Base-by-base conservation (phyloP, 2,888 invertebrate species). In the Phengaris arion region DNA sequence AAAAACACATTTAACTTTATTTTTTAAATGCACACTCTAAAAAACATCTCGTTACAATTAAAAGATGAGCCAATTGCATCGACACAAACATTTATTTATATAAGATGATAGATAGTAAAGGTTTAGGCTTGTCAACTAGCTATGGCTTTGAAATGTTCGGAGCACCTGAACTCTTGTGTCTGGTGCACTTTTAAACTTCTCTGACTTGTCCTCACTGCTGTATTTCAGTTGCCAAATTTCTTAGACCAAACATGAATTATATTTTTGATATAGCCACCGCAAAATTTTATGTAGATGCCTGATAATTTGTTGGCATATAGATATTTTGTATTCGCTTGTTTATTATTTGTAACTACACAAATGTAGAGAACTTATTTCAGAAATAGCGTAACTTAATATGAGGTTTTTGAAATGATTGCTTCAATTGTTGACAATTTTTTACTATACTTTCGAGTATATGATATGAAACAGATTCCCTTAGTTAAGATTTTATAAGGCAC, bases 231-330 rank as follows among this genome's bases (percentile, higher is more conserved):
- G 72, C 72, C 72, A 72, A 45, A 54, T 35, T 35, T 72, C 51
- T 72, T 72, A 52, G 72, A 54, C 72, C 72, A 72, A 72, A 72
- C 51, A 72, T 72, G 69, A 46, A 69, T 48, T 9, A 48, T 64
- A 64, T 64, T 64, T 64, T 64, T 35, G 64, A 12, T 64, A 13
- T 64, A 10, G 12, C 12, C 64, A 13, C 64, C 5, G 64, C 64
- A 64, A 45, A 64, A 64, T 64, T 22, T 10, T 9, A 64, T 35
- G 35, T 64, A 2, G 13, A 35, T 35, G 35, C 35, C 45, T 45
- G 12, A 3, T 64, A 35, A 35, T 59, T 59, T 59, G 10, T 59
- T 59, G 59, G 59, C 22, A 59, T 59, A 52, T 59, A 7, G 22
- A 22, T 22, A 57, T 15, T 8, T 55, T 55, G 55, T 55, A n/a